Conservation (phyloP, 2,797 vertebrate species). For the Neopelma chrysocephalum region DNA sequence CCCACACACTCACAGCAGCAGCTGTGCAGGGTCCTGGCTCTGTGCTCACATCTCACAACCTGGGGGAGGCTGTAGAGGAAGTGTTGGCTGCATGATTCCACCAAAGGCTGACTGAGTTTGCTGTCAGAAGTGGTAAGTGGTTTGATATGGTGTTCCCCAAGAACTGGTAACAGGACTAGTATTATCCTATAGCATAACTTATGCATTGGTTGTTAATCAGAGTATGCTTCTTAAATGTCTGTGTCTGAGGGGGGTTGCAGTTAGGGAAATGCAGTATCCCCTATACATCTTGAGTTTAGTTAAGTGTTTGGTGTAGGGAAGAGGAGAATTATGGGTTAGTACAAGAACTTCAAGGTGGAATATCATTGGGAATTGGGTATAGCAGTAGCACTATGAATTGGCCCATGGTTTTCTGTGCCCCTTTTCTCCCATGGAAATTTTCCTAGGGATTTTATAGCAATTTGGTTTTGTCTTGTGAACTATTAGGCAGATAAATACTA, state of each 20-base stretch:
- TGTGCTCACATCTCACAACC: accelerated
- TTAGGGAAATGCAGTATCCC: neutral
- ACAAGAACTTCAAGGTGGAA: neutral
- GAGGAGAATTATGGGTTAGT: neutral
- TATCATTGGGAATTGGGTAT: neutral
- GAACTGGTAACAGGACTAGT: neutral
- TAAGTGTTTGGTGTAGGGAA: neutral
- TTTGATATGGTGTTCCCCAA: neutral
- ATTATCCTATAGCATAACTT: neutral
- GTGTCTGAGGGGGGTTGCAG: neutral
- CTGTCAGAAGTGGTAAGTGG: neutral
- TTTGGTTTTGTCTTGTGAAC: neutral
- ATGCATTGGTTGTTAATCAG: neutral
- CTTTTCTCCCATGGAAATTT: neutral
- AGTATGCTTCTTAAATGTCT: neutral
- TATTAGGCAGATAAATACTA: neutral
- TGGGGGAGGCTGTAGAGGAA: neutral
- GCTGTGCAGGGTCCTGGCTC: neutral
- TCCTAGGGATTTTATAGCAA: neutral
- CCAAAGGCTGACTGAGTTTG: neutral
- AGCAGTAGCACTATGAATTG: neutral
- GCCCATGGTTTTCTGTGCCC: neutral
- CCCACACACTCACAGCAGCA: neutral
- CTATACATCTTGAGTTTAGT: neutral
- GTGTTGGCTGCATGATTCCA: neutral